Percentiles rank a stretch among this genome's conserved stretches.
phyloP scores from a whole-genome alignment of 1,140 invertebrate genomes.

The Philotrypesis tridentata region DNA sequence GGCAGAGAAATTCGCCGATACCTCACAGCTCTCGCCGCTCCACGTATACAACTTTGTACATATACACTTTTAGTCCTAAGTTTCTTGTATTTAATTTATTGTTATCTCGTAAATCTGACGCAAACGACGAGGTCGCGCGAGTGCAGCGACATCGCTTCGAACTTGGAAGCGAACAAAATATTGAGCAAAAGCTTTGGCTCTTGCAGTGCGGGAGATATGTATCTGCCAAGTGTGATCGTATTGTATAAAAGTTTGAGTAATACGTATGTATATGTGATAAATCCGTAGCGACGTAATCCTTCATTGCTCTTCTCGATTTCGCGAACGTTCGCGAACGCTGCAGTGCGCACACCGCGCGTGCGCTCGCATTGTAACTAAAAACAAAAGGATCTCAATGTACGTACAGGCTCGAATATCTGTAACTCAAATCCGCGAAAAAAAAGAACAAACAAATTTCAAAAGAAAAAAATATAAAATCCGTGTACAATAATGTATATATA shows the following conservation, averaged over 20 bases:
- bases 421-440: no score
- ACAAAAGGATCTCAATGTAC: neutral
- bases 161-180: neutral
- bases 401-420: neutral
- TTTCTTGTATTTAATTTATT: constrained; percentile 45
- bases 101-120: constrained; percentile 30
- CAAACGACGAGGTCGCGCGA: constrained; percentile 44
- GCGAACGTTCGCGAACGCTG: neutral
- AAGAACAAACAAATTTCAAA: no score
- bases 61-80: constrained; percentile 47
- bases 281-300: neutral
- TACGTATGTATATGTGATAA: neutral
- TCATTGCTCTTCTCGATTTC: neutral
- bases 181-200: neutral
- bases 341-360: no score
- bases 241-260: neutral
- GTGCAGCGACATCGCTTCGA: constrained; percentile 3
- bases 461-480: no score
- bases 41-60: constrained; percentile 56
- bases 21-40: constrained; percentile 26
- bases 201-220: neutral
- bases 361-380: neutral
- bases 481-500: no score
- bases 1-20: constrained; percentile 22
- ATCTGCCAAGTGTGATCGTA: neutral